Conservation (phyloP, 2,888 invertebrate species). For the Cataglyphis livida region DNA sequence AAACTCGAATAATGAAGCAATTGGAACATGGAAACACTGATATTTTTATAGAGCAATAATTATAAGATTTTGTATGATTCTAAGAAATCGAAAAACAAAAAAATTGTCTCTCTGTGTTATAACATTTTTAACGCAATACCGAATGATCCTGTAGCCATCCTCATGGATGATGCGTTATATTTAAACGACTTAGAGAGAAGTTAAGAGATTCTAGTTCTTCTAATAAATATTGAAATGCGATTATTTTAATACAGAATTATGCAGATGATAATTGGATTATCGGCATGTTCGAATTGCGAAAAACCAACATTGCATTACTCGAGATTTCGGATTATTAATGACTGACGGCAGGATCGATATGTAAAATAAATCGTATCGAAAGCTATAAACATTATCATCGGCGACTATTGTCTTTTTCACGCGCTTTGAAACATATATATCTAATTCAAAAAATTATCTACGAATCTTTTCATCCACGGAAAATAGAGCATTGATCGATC, state of each 20-base stretch:
- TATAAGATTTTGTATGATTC: constrained; percentile 35
- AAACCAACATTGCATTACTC: background rate
- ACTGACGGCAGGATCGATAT: background rate
- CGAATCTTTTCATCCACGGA: background rate
- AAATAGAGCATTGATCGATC: background rate
- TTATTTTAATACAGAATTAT: constrained; percentile 25
- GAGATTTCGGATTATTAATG: constrained; percentile 28
- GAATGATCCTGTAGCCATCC: constrained; percentile 1
- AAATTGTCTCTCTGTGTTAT: constrained; percentile 16
- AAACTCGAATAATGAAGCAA: constrained; percentile 29
- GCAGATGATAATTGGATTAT: constrained; percentile 15
- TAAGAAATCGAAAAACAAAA: constrained; percentile 20
- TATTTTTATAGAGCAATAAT: constrained; percentile 55
- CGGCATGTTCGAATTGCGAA: background rate
- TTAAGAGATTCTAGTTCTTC: constrained; percentile 34
- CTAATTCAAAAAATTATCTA: constrained; percentile 11
- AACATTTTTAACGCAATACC: constrained; percentile 8
- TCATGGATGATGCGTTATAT: constrained; percentile 19
- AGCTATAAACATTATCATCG: background rate
- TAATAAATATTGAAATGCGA: constrained; percentile 36
- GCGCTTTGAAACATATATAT: background rate
- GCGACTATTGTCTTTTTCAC: constrained; percentile 36
- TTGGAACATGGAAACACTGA: constrained; percentile 28
- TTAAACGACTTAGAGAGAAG: constrained; percentile 24
- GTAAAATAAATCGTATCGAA: background rate